phyloP scores from a whole-genome alignment of 2,797 vertebrate genomes.

The Argya squamiceps region DNA sequence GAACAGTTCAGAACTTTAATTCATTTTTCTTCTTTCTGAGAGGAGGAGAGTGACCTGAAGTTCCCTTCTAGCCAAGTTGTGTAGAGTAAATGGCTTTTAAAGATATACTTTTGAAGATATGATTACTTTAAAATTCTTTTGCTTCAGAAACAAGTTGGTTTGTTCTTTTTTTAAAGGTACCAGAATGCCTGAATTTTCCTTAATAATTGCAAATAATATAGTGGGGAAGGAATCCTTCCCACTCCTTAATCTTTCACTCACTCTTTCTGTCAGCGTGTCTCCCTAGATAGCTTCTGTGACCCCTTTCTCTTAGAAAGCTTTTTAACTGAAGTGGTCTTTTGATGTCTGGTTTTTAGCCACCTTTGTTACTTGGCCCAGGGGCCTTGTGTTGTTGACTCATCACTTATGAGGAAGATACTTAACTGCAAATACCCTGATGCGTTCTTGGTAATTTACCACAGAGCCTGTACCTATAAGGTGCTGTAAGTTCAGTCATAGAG shows the following conservation, averaged over 20 bases:
- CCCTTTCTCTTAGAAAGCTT: background rate
- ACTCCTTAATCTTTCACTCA: background rate
- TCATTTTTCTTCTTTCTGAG: background rate
- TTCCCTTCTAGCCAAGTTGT: background rate
- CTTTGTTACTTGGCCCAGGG: background rate
- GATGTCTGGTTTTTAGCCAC: background rate
- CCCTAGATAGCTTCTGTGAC: background rate
- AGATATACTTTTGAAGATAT: background rate
- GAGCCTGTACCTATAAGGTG: background rate
- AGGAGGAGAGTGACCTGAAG: background rate
- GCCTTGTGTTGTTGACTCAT: background rate
- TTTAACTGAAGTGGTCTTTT: constrained; percentile 13
- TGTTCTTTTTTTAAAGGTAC: background rate
- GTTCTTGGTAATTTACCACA: background rate
- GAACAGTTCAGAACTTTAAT: background rate
- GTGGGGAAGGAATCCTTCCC: background rate
- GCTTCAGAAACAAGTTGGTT: background rate
- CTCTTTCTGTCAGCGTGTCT: background rate
- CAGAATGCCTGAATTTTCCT: background rate
- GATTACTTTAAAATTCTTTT: background rate
- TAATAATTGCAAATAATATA: background rate
- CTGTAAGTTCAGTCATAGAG: background rate
- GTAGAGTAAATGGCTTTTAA: background rate
- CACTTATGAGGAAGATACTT: background rate
- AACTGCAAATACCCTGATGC: background rate